Evolutionary conservation across 1,140 invertebrate species (phyloP), one percentile per base, ranked within the genome.

Genomic region (Lordiphosa stackelbergi): DNA sequence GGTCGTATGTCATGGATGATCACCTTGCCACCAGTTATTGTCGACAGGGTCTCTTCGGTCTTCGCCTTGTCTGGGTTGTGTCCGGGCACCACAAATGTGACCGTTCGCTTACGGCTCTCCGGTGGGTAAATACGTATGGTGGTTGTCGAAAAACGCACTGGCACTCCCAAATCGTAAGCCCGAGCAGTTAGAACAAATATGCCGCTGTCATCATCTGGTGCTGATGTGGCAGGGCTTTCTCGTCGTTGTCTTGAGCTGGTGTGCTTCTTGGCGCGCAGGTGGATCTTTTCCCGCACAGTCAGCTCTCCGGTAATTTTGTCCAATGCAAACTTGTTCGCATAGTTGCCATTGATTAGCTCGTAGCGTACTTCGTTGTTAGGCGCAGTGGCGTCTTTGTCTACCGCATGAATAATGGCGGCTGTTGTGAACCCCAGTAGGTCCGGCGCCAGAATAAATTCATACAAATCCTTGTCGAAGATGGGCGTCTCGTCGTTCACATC

Each of bases 401-500:
- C 89, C 47, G 95, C 95, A 91, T 93, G 93, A 38, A 95, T 90
- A 66, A 93, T 89, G 12, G 94, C 93, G 13, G 90, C 88, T 31
- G 90, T 90, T 3, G 94, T 94, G 73, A 95, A 95, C 73, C 92
- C 92, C 31, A 89, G 91, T 52, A 93, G 88, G 73, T 95, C 93
- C 5, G 91, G 88, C 46, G 94, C 92, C 28, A 97, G 88, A 48
- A 94, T 92, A 66, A 96, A 96, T 83, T 96, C 93, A 84, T 97
- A 97, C 1, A 92, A 87, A 6, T 91, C 88, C 78, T 93, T 93
- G 54, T 95, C 92, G 74, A 97, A 98, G 48, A 92, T 89, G 11
- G 96, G 96, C 41, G 91, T 90, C 86, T 97, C 93, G 85, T 97
- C 96, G 87, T 97, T 97, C 11, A 96, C 92, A 88, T 97, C 95